Percentiles rank a stretch among this genome's conserved stretches.
These are phyloP conservation scores for Oxycera nigricornis DNA, from an alignment of 2,888 invertebrate genomes.

Conservation along the genomic window DNA sequence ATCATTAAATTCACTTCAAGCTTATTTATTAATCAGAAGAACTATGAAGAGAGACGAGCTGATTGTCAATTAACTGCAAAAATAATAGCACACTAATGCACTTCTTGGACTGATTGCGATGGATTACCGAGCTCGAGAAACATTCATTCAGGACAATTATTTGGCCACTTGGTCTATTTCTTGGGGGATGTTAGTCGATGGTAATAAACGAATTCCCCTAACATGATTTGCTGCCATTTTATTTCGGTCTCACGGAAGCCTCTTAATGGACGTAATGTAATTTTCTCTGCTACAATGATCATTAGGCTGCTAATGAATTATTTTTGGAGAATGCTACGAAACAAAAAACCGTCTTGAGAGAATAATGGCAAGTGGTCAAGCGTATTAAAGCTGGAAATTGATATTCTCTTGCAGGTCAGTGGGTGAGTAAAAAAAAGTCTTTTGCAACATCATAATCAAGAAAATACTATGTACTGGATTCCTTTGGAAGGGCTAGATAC, in stretches of 20 bases:
- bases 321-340: background rate
- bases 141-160: constrained; percentile 34
- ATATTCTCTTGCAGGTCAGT: constrained; percentile 25
- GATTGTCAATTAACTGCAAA: constrained; percentile 2
- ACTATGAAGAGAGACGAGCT: background rate
- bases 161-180: constrained; percentile 30
- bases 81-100: background rate
- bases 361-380: background rate
- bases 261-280: constrained; percentile 34
- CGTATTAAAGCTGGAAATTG: constrained; percentile 28
- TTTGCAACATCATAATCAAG: too few species aligned
- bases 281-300: constrained; percentile 37
- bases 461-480: too few species aligned
- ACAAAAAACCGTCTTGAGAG: background rate
- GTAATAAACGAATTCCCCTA: constrained; percentile 33
- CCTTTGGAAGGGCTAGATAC: too few species aligned
- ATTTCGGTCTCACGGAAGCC: background rate
- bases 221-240: constrained; percentile 28
- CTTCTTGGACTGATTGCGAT: constrained; percentile 8
- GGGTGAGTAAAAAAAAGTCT: constrained; percentile 25
- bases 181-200: background rate
- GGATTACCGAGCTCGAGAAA: background rate
- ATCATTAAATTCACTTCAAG: too few species aligned
- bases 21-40: too few species aligned
- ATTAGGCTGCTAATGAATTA: constrained; percentile 39